These are phyloP conservation scores for Epizoanthus rinbou DNA, from an alignment of 92 coral and sea anemone genomes.

Conservation along the genomic window DNA sequence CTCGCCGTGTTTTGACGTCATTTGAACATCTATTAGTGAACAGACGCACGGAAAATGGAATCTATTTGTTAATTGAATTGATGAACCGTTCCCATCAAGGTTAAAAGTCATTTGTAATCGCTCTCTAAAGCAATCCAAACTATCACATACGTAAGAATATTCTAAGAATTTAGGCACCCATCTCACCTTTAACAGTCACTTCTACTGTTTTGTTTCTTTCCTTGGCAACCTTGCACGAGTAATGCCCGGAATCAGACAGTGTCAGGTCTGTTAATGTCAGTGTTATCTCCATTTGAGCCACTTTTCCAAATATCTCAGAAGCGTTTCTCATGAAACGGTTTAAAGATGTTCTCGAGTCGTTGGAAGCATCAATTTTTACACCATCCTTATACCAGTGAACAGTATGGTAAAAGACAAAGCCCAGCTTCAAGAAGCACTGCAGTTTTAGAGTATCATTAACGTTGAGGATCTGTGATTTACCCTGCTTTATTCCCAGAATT, in stretches of 20 bases:
- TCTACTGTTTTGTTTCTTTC: background rate
- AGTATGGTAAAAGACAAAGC: background rate
- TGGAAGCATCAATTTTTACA: background rate
- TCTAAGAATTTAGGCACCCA: background rate
- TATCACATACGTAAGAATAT: background rate
- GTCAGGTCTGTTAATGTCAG: conserved; percentile 4
- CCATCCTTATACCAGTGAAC: conserved; percentile 14
- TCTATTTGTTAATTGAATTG: too few species aligned
- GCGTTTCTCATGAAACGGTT: background rate
- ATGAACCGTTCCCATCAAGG: too few species aligned
- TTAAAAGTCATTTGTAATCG: too few species aligned
- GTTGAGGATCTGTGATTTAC: conserved; percentile 4
- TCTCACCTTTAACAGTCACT: conserved; percentile 30
- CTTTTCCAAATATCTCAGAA: conserved; percentile 16
- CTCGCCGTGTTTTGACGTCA: too few species aligned
- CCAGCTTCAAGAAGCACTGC: conserved; percentile 24
- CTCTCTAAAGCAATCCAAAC: too few species aligned
- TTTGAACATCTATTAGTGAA: too few species aligned
- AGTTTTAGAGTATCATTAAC: conserved; percentile 4
- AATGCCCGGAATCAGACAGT: background rate
- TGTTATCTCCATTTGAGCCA: conserved; percentile 7
- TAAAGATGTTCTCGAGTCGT: background rate
- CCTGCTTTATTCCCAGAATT: conserved; percentile 33
- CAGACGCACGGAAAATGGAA: too few species aligned
- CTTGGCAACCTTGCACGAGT: background rate